Evolutionary conservation across 2,888 invertebrate genomes (phyloP), one percentile per base, ranked within the genome.

Genomic region (Andrena marginata): DNA sequence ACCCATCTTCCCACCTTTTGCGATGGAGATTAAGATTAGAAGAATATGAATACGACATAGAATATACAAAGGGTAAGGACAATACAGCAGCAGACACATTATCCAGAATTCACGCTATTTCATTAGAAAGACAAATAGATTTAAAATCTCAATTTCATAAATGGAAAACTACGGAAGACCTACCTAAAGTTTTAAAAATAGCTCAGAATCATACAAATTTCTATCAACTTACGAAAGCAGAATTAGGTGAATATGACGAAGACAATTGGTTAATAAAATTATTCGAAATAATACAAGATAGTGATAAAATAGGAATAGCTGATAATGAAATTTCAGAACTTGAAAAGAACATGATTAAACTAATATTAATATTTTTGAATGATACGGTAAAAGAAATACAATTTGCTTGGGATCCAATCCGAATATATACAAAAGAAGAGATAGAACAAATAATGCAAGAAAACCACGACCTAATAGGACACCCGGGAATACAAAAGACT

Each of bases 391-490:
- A 35, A 42, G 35, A 33, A 16, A 6, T 69, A 8, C 13, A 56
- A 35, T 68, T 54, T 5, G 59, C 56, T 13, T 56, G 35, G 3
- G 56, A 69, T 8, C 33, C 33, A 6, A 54, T 68, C 13, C 5
- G 23, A 31, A 13, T 2, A n/a, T 13, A 23, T 0, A 71, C 20
- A 0, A 16, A 71, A 0, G 31, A 60, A 48, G 49, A 71, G 13
- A 54, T 72, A 6, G 23, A 51, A n/a, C 1, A 16, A 8, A 26
- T 63, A 31, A 1, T 72, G 8, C 16, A 26, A n/a, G 63, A 72
- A 54, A 72, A 72, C 13, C 71, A 72, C 31, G 71, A 72, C 4
- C 6, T 59, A 42, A 8, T 51, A 26, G 71, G 35, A 49, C 63
- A 72, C 13, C 35, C 26, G 2, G 63, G 71, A 13, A 72, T 72